These are phyloP conservation scores for Mystacornis crossleyi DNA, from an alignment of 2,113 vertebrate species.

Conservation along the genomic window DNA sequence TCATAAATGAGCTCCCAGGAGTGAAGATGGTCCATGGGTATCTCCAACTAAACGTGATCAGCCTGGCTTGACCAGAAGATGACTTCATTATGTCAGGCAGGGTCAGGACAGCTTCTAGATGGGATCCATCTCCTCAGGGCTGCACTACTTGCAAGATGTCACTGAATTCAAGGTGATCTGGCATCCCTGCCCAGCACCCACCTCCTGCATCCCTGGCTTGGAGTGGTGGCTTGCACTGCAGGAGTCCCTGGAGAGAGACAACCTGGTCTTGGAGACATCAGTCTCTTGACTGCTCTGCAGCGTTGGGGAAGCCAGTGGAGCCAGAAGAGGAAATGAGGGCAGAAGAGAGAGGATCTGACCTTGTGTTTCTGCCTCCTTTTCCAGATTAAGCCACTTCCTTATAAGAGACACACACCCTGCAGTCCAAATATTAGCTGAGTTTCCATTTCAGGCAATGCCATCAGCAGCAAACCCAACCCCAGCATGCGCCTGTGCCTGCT, in stretches of 20 bases:
- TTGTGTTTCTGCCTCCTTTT: conserved; percentile 40
- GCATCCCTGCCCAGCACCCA: background rate
- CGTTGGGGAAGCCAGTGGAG: background rate
- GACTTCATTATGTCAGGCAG: background rate
- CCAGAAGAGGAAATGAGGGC: conserved; percentile 14
- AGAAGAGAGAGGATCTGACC: conserved; percentile 24
- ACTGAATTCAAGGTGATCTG: background rate
- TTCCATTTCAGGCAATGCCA: conserved; percentile 24
- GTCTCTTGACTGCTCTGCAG: background rate
- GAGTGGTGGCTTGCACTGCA: rapidly evolving
- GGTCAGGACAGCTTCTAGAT: background rate
- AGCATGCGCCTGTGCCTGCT: background rate
- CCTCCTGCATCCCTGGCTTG: rapidly evolving
- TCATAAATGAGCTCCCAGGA: background rate
- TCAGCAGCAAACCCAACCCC: background rate
- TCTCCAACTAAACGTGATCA: background rate
- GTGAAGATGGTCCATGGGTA: background rate
- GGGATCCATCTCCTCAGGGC: background rate
- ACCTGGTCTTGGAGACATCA: background rate
- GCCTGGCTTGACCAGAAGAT: background rate
- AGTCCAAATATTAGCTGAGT: conserved; percentile 55
- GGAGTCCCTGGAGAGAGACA: background rate
- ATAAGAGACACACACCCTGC: conserved; percentile 14
- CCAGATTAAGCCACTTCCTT: conserved; percentile 23
- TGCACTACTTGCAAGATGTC: background rate